These are phyloP conservation scores for Plebejus anna DNA, from an alignment of 2,888 invertebrate species.

Conservation along the genomic window DNA sequence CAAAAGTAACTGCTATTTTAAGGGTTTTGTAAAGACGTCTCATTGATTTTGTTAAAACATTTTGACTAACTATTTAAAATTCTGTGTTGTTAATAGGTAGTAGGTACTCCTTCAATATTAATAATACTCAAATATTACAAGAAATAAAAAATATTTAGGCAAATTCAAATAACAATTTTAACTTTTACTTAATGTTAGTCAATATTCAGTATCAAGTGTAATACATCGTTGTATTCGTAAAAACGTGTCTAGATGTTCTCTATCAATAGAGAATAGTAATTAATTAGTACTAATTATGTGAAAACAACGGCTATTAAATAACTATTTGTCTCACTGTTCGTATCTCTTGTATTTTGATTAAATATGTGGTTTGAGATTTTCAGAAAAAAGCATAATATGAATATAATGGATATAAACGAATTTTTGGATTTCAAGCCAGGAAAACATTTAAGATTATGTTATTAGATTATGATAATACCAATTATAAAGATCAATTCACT, in stretches of 20 bases:
- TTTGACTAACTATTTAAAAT: not conserved
- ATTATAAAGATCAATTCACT: no score
- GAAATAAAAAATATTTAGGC: no score
- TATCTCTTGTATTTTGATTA: not conserved
- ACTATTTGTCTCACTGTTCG: constrained; percentile 12
- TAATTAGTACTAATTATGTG: constrained; percentile 46
- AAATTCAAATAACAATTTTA: not conserved
- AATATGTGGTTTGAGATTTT: not conserved
- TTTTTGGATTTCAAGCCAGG: no score
- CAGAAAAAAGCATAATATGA: no score
- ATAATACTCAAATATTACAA: not conserved
- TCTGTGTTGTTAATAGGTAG: no score
- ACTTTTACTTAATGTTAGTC: not conserved
- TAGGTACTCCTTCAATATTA: no score
- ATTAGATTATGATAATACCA: no score
- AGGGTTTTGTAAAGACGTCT: not conserved
- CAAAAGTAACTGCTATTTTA: not conserved
- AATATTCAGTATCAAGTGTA: not conserved
- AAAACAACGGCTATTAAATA: constrained; percentile 37
- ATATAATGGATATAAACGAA: no score
- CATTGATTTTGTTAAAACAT: not conserved
- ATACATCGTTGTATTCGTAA: constrained; percentile 38
- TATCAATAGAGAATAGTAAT: constrained; percentile 43
- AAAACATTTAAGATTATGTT: no score
- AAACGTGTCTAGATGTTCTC: constrained; percentile 50